A percentile compares a stretch with the other conserved stretches of the same genome.
Evolutionary conservation across 2,888 invertebrate genomes (phyloP).

Genomic region (Eudemis profundana): DNA sequence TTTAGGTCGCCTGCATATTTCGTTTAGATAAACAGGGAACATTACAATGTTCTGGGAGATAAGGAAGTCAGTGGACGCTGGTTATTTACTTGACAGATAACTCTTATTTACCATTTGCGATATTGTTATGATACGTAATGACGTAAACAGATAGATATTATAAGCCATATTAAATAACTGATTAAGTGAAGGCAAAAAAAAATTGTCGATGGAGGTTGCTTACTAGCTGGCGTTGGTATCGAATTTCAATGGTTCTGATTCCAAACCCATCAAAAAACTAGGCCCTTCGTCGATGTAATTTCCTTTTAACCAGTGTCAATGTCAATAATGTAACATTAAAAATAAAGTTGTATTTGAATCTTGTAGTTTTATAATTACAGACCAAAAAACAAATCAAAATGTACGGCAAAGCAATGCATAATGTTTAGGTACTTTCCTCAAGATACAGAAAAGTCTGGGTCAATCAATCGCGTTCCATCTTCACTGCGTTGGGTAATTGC

Average conservation of each 20-base stretch:
- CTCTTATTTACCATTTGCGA: slow-evolving; percentile 49
- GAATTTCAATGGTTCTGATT: too few species aligned
- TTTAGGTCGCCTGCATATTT: slow-evolving; percentile 39
- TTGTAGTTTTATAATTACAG: too few species aligned
- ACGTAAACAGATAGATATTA: slow-evolving; percentile 35
- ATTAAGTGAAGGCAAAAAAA: slow-evolving; percentile 24
- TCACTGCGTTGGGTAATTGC: slow-evolving; percentile 2
- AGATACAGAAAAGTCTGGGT: neutral
- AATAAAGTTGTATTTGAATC: neutral
- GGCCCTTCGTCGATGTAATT: neutral
- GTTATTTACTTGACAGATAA: slow-evolving; percentile 57
- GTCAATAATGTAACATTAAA: too few species aligned
- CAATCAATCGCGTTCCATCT: neutral
- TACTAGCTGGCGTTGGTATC: neutral
- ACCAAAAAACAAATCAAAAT: too few species aligned
- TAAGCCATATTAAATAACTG: slow-evolving; percentile 21
- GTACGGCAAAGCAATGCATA: neutral
- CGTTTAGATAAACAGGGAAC: slow-evolving; percentile 35
- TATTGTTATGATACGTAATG: slow-evolving; percentile 43
- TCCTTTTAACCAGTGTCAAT: too few species aligned
- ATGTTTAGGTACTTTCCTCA: neutral
- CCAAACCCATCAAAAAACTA: too few species aligned
- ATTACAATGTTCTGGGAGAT: slow-evolving; percentile 52
- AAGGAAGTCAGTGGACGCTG: slow-evolving; percentile 61
- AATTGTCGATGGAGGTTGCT: neutral